Base-by-base conservation (phyloP, 2,888 invertebrate genomes). In the Lapara coniferarum region DNA sequence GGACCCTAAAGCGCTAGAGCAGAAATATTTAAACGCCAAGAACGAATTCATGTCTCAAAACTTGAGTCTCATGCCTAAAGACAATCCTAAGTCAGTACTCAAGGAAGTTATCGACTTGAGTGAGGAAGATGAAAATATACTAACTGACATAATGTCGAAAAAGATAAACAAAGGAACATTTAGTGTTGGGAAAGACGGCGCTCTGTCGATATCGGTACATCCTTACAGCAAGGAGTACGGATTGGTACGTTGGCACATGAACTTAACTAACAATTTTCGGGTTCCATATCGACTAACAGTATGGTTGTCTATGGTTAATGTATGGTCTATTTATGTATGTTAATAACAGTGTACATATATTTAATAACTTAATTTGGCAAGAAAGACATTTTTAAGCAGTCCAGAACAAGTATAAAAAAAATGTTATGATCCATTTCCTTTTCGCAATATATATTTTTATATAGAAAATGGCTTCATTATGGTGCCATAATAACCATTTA, bases 31-130 rank as follows among this genome's bases (percentile, higher is more conserved):
- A 30, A 88, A 92, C 44, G 94, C 94, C 0, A 94, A 94, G 84
- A 94, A 93, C 73, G 90, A 93, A 70, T 94, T 91, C 37, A 94
- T 94, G 94, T 89, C 90, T 0, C 85, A 91, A 72, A 91, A 94
- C 70, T 71, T 94, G 0, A 90, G 89, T 86, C 74, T 94, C 10
- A 88, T 93, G 87, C 92, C 94, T 0, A 94, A 91, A 78, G 87
- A 90, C 0, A 82, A 74, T 44, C 79, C 82, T 0, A 89, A 89
- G 71, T 86, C 91, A 0, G 83, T 90, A 0, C 69, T 89, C 0
- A 91, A 89, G 76, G 90, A 91, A 6, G 89, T 92, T 0, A 93
- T 94, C 19, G 93, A 93, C 55, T 73, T 94, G 16, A 92, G 92
- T 49, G 90, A 90, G 2, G 92, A 92, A 1, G 91, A 90, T 25